Evolutionary conservation across 2,888 invertebrate genomes (phyloP).

Genomic region (Protodeltote pygarga): DNA sequence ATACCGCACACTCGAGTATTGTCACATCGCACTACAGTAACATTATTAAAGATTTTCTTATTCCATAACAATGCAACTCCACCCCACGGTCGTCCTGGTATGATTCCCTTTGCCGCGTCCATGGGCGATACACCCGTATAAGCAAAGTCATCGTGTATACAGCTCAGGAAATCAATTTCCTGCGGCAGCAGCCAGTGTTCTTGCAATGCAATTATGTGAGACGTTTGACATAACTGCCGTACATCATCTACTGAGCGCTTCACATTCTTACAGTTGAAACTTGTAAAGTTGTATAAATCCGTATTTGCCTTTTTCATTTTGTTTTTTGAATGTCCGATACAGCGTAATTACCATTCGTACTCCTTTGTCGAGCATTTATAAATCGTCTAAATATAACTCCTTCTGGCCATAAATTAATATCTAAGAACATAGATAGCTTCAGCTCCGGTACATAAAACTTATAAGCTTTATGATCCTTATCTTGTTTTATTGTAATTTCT

Average conservation of each 20-base stretch:
- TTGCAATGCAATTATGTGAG: slow-evolving; percentile 7
- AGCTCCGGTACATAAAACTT: slow-evolving; percentile 4
- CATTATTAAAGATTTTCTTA: background rate
- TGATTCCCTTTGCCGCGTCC: slow-evolving; percentile 2
- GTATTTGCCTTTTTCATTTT: background rate
- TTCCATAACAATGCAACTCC: slow-evolving; percentile 1
- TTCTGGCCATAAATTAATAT: slow-evolving; percentile 11
- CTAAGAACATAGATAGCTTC: slow-evolving; percentile 4
- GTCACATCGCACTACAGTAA: background rate
- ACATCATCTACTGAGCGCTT: slow-evolving; percentile 7
- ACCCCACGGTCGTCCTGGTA: background rate
- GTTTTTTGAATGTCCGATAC: background rate
- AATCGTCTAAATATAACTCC: slow-evolving; percentile 9
- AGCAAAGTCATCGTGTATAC: background rate
- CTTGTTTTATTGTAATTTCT: background rate
- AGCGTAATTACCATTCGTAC: background rate
- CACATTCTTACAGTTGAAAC: slow-evolving; percentile 11
- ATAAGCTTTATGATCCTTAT: slow-evolving; percentile 4
- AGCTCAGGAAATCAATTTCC: slow-evolving; percentile 5
- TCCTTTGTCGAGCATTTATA: slow-evolving; percentile 2
- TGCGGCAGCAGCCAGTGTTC: slow-evolving; percentile 10
- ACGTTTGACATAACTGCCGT: background rate
- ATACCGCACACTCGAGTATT: background rate
- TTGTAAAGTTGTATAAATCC: background rate
- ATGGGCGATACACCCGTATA: slow-evolving; percentile 4